These are phyloP conservation scores for Calcarius lapponicus DNA, from an alignment of 2,797 vertebrate species.

Conservation along the genomic window DNA sequence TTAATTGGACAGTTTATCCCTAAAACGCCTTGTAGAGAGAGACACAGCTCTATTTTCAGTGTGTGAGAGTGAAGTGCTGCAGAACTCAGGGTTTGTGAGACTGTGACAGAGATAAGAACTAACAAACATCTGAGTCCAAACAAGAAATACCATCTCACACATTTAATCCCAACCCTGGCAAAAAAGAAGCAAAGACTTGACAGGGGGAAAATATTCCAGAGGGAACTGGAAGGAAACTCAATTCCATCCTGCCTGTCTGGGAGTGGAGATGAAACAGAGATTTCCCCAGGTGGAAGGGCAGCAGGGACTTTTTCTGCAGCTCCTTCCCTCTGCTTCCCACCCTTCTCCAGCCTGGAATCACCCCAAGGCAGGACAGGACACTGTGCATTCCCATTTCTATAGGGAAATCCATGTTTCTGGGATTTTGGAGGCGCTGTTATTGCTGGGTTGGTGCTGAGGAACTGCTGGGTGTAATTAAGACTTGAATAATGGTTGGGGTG, in stretches of 20 bases:
- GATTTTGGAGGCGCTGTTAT: background rate
- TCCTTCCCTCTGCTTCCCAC: background rate
- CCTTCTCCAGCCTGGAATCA: background rate
- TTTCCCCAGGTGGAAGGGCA: background rate
- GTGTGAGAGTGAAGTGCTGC: too few species aligned
- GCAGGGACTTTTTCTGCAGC: background rate
- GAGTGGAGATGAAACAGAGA: background rate
- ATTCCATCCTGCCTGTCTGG: conserved; percentile 13
- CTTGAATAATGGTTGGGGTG: background rate
- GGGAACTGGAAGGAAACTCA: background rate
- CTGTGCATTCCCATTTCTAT: background rate
- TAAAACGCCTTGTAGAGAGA: too few species aligned
- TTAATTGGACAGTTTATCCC: too few species aligned
- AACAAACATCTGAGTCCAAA: too few species aligned
- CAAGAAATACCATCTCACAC: too few species aligned
- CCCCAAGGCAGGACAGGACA: background rate
- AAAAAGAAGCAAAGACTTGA: background rate
- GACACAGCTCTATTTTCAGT: too few species aligned
- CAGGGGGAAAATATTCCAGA: background rate
- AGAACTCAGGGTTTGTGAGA: too few species aligned
- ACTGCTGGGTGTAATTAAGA: background rate
- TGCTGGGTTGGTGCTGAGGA: background rate
- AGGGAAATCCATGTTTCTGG: background rate
- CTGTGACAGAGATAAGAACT: too few species aligned
- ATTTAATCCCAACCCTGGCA: background rate